Conservation (phyloP, 2,113 vertebrate species). For the Megalops atlanticus region DNA sequence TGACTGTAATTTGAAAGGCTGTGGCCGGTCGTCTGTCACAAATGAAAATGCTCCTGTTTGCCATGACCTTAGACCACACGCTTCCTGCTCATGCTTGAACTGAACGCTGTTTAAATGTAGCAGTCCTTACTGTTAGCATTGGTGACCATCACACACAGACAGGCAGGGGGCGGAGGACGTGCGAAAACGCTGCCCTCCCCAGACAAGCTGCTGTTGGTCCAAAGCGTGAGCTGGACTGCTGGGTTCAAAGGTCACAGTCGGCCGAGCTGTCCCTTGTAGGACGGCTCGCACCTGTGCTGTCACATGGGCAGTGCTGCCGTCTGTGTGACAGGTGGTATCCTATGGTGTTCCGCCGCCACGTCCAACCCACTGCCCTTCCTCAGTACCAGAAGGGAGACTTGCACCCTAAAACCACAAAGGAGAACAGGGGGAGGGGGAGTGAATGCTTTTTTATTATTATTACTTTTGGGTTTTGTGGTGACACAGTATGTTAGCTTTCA, state of each 20-base stretch:
- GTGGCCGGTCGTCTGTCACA: neutral
- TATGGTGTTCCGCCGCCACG: neutral
- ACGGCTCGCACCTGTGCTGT: neutral
- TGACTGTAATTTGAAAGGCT: neutral
- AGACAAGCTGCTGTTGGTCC: neutral
- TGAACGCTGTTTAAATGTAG: neutral
- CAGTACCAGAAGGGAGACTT: slow-evolving; percentile 1
- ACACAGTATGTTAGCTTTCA: neutral
- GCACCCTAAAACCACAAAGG: neutral
- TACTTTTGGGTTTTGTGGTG: slow-evolving; percentile 10
- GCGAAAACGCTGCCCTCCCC: no score
- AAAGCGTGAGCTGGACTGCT: neutral
- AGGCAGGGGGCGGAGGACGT: neutral
- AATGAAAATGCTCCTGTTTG: slow-evolving; percentile 12
- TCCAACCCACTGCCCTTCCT: neutral
- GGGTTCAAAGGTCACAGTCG: neutral
- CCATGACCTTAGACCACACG: slow-evolving; percentile 19
- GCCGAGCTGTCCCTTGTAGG: neutral
- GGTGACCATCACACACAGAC: neutral
- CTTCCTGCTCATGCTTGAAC: neutral
- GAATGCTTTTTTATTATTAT: neutral
- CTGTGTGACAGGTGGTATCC: neutral
- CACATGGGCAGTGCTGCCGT: neutral
- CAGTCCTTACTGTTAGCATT: neutral
- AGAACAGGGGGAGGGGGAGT: neutral